Percentiles rank a stretch among this genome's conserved stretches.
These are phyloP conservation scores for Ditylenchus dipsaci DNA, from an alignment of 1,140 invertebrate species.

Conservation along the genomic window DNA sequence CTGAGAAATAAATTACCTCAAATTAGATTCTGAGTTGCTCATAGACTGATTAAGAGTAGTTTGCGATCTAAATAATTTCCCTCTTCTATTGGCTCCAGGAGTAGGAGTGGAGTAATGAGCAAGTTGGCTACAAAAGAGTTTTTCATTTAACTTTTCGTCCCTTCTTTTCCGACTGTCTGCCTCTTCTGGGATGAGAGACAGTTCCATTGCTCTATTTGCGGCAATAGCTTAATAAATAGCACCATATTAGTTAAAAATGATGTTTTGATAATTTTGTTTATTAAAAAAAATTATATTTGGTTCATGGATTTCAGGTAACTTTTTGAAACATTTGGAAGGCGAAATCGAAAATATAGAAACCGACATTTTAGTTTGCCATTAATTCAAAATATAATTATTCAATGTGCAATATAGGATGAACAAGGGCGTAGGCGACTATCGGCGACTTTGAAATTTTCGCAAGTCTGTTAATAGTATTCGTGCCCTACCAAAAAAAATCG, in stretches of 20 bases:
- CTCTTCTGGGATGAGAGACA: conserved; percentile 52
- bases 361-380: too few relatives aligned
- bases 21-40: conserved; percentile 37
- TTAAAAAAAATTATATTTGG: not conserved
- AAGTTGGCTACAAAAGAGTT: not conserved
- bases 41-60: conserved; percentile 25
- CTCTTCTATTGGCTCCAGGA: not conserved
- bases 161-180: conserved; percentile 4
- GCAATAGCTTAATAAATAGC: conserved; percentile 53
- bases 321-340: too few relatives aligned
- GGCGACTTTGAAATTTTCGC: too few relatives aligned
- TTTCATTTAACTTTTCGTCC: conserved; percentile 1
- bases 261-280: not conserved
- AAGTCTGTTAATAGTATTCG: too few relatives aligned
- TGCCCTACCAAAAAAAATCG: too few relatives aligned
- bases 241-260: conserved; percentile 44
- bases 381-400: too few relatives aligned
- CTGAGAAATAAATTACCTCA: conserved; percentile 32
- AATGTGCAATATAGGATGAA: too few relatives aligned
- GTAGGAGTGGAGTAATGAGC: not conserved
- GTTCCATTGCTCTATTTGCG: conserved; percentile 48
- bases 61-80: conserved; percentile 25
- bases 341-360: too few relatives aligned
- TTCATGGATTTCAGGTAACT: too few relatives aligned
- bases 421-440: too few relatives aligned